Evolutionary conservation across 2,113 vertebrate genomes (phyloP).

Genomic region (Dipodomys merriami): DNA sequence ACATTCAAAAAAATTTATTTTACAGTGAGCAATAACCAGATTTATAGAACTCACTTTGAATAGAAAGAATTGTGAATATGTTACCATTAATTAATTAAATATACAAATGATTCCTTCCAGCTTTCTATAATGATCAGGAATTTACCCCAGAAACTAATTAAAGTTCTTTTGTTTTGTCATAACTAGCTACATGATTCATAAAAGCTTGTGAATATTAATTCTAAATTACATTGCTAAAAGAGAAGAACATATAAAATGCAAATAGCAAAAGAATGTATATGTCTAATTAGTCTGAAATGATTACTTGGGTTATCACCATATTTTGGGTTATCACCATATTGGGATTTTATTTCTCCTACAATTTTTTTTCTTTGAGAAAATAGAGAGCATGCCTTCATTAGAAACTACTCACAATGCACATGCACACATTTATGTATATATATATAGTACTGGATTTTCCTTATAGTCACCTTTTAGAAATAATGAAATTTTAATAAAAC

Average conservation of each 20-base stretch:
- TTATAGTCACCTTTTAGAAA: no score
- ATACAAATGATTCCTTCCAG: slow-evolving; percentile 54
- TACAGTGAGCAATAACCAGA: slow-evolving; percentile 7
- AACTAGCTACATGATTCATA: slow-evolving; percentile 59
- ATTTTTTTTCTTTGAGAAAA: neutral
- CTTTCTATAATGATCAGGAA: slow-evolving; percentile 59
- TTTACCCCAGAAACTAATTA: slow-evolving; percentile 76
- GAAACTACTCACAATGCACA: neutral
- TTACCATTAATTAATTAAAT: slow-evolving; percentile 63
- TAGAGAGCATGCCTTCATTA: neutral
- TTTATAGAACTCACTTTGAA: neutral
- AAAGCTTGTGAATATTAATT: slow-evolving; percentile 49
- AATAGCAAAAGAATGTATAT: neutral
- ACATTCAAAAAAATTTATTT: neutral
- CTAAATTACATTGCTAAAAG: slow-evolving; percentile 53
- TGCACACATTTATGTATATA: neutral
- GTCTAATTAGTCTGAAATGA: slow-evolving; percentile 50
- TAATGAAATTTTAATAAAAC: no score
- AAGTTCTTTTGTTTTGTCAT: slow-evolving; percentile 31
- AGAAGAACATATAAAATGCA: slow-evolving; percentile 32
- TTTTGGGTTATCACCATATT: neutral
- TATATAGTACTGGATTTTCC: no score
- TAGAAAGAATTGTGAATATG: slow-evolving; percentile 33
- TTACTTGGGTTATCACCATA: slow-evolving; percentile 16
- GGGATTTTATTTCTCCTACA: neutral